Evolutionary conservation across 2,113 vertebrate genomes (phyloP).

Genomic region (human (Homo sapiens)): GRCh38 chr7:72138001-72138500

Average conservation of each 20-base stretch:
- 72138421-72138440: not conserved
- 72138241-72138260: not conserved
- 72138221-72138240: not conserved
- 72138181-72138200: not conserved
- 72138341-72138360: not conserved
- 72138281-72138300: not conserved
- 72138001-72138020: slow-evolving; percentile 6
- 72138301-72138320: not conserved
- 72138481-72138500: not conserved
- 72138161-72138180: not conserved
- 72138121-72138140: not conserved
- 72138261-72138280: not conserved
- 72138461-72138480: not conserved
- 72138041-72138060: not conserved
- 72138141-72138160: not conserved
- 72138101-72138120: not conserved
- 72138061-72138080: not conserved
- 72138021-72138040: not conserved
- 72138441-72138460: not conserved
- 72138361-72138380: not conserved
- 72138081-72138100: not conserved
- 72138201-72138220: not conserved
- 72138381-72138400: not conserved
- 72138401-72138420: not conserved
- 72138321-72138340: not conserved